phyloP scores from a whole-genome alignment of 2,113 vertebrate genomes.

The Egretta garzetta region DNA sequence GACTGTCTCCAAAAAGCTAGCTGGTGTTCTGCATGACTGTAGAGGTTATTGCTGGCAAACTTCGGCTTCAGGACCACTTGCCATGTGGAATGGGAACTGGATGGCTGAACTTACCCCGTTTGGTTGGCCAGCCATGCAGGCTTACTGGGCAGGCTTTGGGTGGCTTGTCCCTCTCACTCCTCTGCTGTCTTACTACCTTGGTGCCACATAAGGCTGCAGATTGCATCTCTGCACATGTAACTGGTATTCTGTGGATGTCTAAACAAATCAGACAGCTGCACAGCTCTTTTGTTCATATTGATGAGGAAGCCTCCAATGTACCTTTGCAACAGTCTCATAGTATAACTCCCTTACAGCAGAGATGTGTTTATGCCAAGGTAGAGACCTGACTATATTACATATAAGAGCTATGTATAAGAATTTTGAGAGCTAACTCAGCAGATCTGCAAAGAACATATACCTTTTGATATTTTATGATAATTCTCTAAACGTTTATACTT shows the following conservation, averaged over 20 bases:
- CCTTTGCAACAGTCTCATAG: too few species aligned
- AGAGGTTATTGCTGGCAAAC: neutral
- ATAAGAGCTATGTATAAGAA: neutral
- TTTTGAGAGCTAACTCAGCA: neutral
- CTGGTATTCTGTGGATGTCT: neutral
- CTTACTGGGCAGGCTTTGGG: neutral
- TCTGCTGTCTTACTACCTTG: rapidly evolving
- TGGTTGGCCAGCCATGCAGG: neutral
- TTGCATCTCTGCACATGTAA: neutral
- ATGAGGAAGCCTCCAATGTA: neutral
- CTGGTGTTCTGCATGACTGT: rapidly evolving
- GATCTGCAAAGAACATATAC: neutral
- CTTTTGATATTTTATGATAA: neutral
- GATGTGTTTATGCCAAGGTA: neutral
- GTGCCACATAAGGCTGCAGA: neutral
- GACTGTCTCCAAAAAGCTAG: neutral
- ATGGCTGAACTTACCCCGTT: neutral
- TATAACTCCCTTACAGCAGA: neutral
- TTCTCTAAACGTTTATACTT: neutral
- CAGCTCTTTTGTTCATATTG: neutral
- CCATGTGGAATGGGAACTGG: neutral
- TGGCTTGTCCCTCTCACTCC: neutral
- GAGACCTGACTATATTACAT: neutral
- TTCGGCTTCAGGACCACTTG: neutral
- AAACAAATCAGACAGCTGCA: neutral